Conservation (phyloP, 2,113 vertebrate genomes). For the Leuciscus idus region DNA sequence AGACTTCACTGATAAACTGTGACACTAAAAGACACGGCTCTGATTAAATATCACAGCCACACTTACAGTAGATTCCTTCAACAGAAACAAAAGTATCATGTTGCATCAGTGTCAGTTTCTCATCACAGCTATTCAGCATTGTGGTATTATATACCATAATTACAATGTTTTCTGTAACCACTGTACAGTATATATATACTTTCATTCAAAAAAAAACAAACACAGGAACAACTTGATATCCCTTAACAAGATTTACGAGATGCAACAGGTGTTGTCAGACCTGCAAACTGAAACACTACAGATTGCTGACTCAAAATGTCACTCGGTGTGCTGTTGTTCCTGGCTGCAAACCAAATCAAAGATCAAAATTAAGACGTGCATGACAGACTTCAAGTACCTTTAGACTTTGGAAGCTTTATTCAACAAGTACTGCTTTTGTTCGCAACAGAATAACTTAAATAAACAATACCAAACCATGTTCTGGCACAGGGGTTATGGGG, state of each 20-base stretch:
- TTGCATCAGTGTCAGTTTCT: background rate
- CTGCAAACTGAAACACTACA: background rate
- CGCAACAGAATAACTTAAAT: background rate
- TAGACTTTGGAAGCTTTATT: background rate
- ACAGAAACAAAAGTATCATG: slow-evolving; percentile 12
- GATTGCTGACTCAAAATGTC: slow-evolving; percentile 15
- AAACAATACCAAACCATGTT: background rate
- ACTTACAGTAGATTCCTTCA: slow-evolving; percentile 9
- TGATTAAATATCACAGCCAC: slow-evolving; percentile 11
- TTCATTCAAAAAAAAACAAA: background rate
- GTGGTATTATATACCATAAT: background rate
- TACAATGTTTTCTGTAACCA: background rate
- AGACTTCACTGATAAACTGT: slow-evolving; percentile 33
- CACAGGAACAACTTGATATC: background rate
- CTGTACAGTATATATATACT: background rate
- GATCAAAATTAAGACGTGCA: background rate
- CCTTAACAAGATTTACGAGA: background rate
- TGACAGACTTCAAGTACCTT: background rate
- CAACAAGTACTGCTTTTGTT: background rate
- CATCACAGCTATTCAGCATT: background rate
- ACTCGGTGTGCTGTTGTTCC: background rate
- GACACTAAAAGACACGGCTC: background rate
- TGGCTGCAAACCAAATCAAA: background rate
- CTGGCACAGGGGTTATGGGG: background rate
- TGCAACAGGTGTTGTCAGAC: slow-evolving; percentile 12